A percentile compares a stretch with the other conserved stretches of the same genome.
Conservation (phyloP, 1,140 invertebrate species). For the Heliothis virescens region DNA sequence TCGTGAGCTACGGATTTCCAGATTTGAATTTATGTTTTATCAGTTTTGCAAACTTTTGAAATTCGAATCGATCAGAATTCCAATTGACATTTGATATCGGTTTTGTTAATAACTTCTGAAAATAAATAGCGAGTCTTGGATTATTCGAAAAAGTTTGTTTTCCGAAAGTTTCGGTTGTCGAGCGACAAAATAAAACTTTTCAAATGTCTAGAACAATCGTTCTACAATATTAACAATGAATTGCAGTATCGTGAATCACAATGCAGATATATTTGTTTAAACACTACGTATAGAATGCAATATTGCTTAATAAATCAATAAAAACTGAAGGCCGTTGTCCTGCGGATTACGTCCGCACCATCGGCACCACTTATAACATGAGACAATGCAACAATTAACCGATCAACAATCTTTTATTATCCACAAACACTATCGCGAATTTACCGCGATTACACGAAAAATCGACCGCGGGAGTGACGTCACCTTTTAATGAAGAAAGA, state of each 20-base stretch:
- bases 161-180: background rate
- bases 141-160: no score
- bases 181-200: background rate
- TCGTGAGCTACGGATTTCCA: no score
- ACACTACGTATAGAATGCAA: conserved; percentile 51
- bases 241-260: conserved; percentile 3
- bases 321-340: conserved; percentile 60
- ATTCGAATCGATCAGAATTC: no score
- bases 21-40: no score
- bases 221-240: conserved; percentile 1
- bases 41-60: background rate
- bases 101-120: background rate
- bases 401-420: conserved; percentile 45
- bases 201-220: conserved; percentile 1
- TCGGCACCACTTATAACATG: conserved; percentile 51
- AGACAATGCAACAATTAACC: conserved; percentile 76
- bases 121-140: background rate
- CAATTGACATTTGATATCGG: no score
- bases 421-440: conserved; percentile 51
- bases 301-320: conserved; percentile 64
- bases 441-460: conserved; percentile 54
- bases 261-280: conserved; percentile 36
- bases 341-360: conserved; percentile 44
- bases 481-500: conserved; percentile 82
- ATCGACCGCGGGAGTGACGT: conserved; percentile 78